phyloP scores from a whole-genome alignment of 2,797 vertebrate genomes.

The Myripristis murdjan region DNA sequence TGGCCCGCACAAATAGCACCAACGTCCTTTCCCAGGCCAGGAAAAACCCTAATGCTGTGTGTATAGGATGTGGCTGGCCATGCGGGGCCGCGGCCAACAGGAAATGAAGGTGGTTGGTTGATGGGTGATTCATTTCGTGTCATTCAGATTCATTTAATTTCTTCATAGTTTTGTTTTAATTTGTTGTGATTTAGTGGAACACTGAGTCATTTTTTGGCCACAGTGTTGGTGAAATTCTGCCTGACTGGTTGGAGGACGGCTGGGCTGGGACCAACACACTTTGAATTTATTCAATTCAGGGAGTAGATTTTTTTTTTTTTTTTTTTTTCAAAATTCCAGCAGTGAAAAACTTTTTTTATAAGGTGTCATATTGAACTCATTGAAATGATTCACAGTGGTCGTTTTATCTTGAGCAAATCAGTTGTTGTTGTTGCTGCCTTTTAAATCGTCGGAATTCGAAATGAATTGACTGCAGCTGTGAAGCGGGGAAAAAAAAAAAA shows the following conservation, averaged over 20 bases:
- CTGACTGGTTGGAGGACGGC: conserved; percentile 46
- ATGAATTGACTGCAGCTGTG: conserved; percentile 8
- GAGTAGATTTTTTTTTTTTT: conserved; percentile 30
- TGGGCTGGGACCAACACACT: conserved; percentile 45
- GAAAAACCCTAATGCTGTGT: conserved; percentile 33
- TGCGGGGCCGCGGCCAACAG: conserved; percentile 36
- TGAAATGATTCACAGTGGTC: conserved; percentile 12
- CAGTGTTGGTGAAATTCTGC: conserved; percentile 48
- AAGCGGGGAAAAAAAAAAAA: too few relatives aligned
- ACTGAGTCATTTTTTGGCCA: conserved; percentile 70
- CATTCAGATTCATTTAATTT: conserved; percentile 65
- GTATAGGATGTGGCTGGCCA: conserved; percentile 23
- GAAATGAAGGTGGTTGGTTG: conserved; percentile 69
- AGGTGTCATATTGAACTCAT: conserved; percentile 10
- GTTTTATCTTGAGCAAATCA: neutral
- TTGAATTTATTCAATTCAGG: conserved; percentile 43
- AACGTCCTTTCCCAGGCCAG: conserved; percentile 24
- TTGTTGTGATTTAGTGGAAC: conserved; percentile 60
- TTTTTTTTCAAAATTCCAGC: conserved; percentile 31
- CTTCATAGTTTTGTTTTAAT: conserved; percentile 54
- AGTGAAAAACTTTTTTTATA: conserved; percentile 18
- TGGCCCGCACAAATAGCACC: conserved; percentile 43
- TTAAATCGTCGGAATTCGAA: conserved; percentile 14
- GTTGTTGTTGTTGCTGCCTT: conserved; percentile 19
- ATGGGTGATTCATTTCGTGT: conserved; percentile 62